Evolutionary conservation across 2,888 invertebrate species (phyloP).

Genomic region (Caenorhabditis imperialis): DNA sequence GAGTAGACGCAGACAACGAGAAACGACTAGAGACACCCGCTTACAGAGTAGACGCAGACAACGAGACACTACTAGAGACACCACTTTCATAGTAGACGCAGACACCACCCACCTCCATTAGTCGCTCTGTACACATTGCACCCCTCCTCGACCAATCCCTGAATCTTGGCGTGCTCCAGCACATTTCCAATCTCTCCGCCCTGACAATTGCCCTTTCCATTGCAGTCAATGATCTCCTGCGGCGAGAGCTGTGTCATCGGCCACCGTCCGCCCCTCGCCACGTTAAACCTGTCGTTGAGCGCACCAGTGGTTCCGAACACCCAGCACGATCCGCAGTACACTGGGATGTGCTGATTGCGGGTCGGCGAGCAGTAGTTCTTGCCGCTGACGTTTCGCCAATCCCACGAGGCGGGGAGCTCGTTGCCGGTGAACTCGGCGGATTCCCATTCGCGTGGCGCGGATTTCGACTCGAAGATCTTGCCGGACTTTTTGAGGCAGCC

Average conservation of each 20-base stretch:
- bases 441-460: conserved; percentile 72
- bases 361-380: conserved; percentile 80
- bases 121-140: conserved; percentile 81
- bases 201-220: conserved; percentile 79
- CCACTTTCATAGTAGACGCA: no score
- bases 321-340: conserved; percentile 81
- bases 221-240: conserved; percentile 80
- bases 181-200: conserved; percentile 78
- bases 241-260: conserved; percentile 80
- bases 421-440: conserved; percentile 62
- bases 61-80: no score
- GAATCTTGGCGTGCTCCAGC: conserved; percentile 79
- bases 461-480: conserved; percentile 57
- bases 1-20: no score
- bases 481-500: conserved; percentile 60
- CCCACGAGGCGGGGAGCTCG: conserved; percentile 78
- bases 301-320: conserved; percentile 80
- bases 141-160: conserved; percentile 80
- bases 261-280: conserved; percentile 79
- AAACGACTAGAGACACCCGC: no score
- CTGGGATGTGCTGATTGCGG: conserved; percentile 80
- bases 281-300: conserved; percentile 80
- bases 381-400: conserved; percentile 80
- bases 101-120: conserved; percentile 80
- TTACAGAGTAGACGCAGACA: no score